Base-by-base conservation (phyloP, 1,140 invertebrate genomes). In the Drosophila bocki region DNA sequence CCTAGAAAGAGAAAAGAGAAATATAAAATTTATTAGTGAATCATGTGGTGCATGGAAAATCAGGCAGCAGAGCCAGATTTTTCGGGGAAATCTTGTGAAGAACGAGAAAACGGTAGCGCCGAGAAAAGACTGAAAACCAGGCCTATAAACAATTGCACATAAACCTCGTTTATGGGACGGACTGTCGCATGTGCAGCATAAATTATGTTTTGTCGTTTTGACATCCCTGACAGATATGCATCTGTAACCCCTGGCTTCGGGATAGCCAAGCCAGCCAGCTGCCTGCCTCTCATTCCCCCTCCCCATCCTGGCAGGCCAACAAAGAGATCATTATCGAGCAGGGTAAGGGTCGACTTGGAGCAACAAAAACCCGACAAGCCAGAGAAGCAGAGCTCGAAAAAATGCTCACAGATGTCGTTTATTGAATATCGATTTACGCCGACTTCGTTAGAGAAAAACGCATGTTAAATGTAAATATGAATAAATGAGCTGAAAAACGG, bases 341-440 rank as follows among this genome's bases (percentile, higher is more conserved):
- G 75, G 65, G 54, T 65, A 78, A 70, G 75, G 75, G 76, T 71
- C 53, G 74, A 12, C 67, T 70, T 70, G 67, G 63, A 35, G 54
- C 67, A 69, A 35, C 42, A 64, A 54, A 41, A 61, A 42, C 39
- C 51, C 32, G 51, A 53, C 67, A 61, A 60, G 35, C 57, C 19
- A 12, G 47, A 42, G 13, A 54, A 35, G 50, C 60, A 51, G 45
- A 15, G 32, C 35, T 26, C 19, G 11, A 65, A 90, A 86, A 91
- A 91, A 91, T 91, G 82, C 87, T 86, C 82, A 91, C 86, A 91
- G 86, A 91, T 91, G 86, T 91, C 86, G 82, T 91, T 91, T 91
- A 91, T 91, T 91, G 86, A 91, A 91, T 91, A 91, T 91, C 86
- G 87, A 91, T 91, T 90, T 90, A 90, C 86, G 85, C 60, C 56